Base-by-base conservation (phyloP, 2,797 vertebrate genomes). In the Sebastes steindachneri region DNA sequence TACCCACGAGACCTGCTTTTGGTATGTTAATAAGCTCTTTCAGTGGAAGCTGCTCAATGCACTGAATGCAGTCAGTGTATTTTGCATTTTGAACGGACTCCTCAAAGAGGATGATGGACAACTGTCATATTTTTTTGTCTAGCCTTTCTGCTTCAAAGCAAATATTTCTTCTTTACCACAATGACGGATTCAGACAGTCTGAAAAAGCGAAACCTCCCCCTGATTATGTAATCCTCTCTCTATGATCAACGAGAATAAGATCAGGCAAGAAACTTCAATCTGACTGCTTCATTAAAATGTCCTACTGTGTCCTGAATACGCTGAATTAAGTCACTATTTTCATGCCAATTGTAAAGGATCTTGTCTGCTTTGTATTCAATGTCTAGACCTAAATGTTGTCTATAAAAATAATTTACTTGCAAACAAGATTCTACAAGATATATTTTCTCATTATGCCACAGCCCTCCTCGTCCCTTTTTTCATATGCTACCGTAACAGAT, bases 1-100 rank as follows among this genome's bases (percentile, higher is more conserved):
- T 57, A 53, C 65, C 53, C 71, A 64, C 17, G 48, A 23, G 74
- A 63, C 21, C 62, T 60, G 41, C 64, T 74, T 88, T 80, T 80
- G 51, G 6, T 82, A 81, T 89, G 83, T 57, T 88, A 90, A 93
- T 88, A 23, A 80, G 67, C 35, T 66, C 10, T 57, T 75, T 80
- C 67, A 71, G 12, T 17, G 8, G 48, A 74, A 28, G 17, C 65
- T 69, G 57, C 62, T 72, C 17, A 26, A 21, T 66, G 26, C 35
- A 17, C 53, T 35, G 57, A 75, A 28, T 67, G 33, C 55, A 58
- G 21, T 51, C 3, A 3, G 53, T 33, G n/a, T 21, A 68, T 80
- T 88, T 69, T 82, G 59, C 51, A 87, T 85, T 86, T 78, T 80
- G 48, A 87, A 83, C 28, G 4, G 51, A 3, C 14, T 53, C 21